Percentiles rank a stretch among this genome's conserved stretches.
Evolutionary conservation across 37 sponge, comb jelly and placozoan genomes (phyloP).

Genomic region (Amphimedon queenslandica): DNA sequence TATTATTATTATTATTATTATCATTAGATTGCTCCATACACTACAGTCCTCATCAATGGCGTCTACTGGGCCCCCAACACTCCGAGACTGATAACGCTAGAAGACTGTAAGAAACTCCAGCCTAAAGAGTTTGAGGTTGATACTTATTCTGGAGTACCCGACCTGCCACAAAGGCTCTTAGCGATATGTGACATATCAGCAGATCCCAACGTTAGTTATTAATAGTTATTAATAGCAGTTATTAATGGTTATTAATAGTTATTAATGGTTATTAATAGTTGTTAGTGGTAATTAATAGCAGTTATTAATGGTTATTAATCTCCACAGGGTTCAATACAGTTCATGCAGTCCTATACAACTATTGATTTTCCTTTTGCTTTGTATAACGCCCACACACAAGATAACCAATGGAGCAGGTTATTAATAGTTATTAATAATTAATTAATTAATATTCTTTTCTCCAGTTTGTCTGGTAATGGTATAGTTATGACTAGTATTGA

Average conservation of each 20-base stretch:
- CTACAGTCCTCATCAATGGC: slow-evolving; percentile 84
- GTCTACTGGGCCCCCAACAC: slow-evolving; percentile 88
- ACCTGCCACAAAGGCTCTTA: slow-evolving; percentile 84
- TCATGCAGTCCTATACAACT: slow-evolving; percentile 59
- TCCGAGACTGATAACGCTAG: slow-evolving; percentile 69
- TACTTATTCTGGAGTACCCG: slow-evolving; percentile 46
- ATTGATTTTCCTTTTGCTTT: slow-evolving; percentile 78
- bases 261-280: slow-evolving; percentile 12
- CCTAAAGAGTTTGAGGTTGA: slow-evolving; percentile 27
- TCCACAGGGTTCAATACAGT: slow-evolving; percentile 87
- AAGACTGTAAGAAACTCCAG: slow-evolving; percentile 49
- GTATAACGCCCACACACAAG: slow-evolving; percentile 70
- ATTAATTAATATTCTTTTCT: neutral
- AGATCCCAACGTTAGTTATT: slow-evolving; percentile 63
- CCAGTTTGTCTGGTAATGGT: slow-evolving; percentile 73
- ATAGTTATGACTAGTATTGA: slow-evolving; percentile 77
- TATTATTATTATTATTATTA: neutral
- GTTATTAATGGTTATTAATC: neutral
- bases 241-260: neutral
- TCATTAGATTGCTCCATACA: slow-evolving; percentile 86
- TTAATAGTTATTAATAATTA: neutral
- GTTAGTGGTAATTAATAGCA: neutral
- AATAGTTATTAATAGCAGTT: neutral
- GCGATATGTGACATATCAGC: slow-evolving; percentile 86
- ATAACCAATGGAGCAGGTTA: neutral